Evolutionary conservation across 2,113 vertebrate genomes (phyloP).

Genomic region (Callionymus lyra): DNA sequence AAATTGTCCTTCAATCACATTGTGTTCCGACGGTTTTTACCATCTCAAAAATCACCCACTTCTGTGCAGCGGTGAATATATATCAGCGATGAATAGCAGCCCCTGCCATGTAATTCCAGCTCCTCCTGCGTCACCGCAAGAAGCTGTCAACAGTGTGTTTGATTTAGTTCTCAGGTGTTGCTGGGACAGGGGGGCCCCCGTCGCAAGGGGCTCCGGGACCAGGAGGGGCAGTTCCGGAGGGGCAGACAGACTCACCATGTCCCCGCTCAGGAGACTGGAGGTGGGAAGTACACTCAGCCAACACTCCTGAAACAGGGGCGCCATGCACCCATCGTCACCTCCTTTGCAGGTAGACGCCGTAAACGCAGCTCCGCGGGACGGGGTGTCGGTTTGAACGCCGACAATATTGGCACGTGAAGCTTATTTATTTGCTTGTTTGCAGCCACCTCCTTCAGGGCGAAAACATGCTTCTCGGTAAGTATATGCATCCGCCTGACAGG

Average conservation of each 20-base stretch:
- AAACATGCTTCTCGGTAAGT: constrained; percentile 34
- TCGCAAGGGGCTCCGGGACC: constrained; percentile 27
- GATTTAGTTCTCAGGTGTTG: constrained; percentile 62
- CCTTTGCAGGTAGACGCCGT: constrained; percentile 49
- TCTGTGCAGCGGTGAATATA: constrained; percentile 41
- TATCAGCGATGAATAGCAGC: constrained; percentile 51
- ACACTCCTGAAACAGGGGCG: constrained; percentile 33
- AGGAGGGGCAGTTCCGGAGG: constrained; percentile 24
- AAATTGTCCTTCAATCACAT: constrained; percentile 36
- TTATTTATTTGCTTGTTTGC: constrained; percentile 46
- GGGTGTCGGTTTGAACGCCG: constrained; percentile 31
- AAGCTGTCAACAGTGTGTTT: constrained; percentile 53
- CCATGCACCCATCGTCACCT: constrained; percentile 53
- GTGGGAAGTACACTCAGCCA: constrained; percentile 54
- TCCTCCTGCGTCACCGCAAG: constrained; percentile 47
- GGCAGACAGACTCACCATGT: constrained; percentile 24
- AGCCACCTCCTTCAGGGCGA: constrained; percentile 45
- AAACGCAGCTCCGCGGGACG: constrained; percentile 26
- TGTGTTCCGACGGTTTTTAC: constrained; percentile 5
- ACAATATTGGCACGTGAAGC: constrained; percentile 12
- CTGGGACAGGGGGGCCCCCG: constrained; percentile 32
- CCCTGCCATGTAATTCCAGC: constrained; percentile 50
- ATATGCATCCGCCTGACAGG: constrained; percentile 38
- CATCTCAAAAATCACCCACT: not conserved
- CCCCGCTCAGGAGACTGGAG: constrained; percentile 30